Evolutionary conservation across 1,140 invertebrate genomes (phyloP).

Genomic region (Lasaia peninsularis): DNA sequence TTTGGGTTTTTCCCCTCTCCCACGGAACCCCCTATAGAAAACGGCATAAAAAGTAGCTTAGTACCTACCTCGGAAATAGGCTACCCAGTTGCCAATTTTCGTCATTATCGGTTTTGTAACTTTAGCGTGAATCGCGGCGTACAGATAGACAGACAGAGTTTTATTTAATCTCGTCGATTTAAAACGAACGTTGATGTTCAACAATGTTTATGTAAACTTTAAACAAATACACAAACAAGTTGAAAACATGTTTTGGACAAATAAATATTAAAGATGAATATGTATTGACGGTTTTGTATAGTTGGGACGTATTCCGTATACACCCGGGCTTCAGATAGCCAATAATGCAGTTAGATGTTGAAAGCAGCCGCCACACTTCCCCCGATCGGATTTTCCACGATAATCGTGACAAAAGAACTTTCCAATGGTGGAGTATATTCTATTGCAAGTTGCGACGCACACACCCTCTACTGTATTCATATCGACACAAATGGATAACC

Average conservation of each 20-base stretch:
- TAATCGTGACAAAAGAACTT: constrained; percentile 74
- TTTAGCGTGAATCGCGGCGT: too few species aligned
- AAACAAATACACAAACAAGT: too few species aligned
- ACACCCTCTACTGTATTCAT: constrained; percentile 49
- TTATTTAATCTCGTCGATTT: too few species aligned
- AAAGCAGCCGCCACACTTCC: constrained; percentile 64
- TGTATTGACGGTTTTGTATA: constrained; percentile 36
- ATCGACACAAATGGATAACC: constrained; percentile 44
- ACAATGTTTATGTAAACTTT: too few species aligned
- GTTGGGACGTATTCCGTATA: constrained; percentile 29
- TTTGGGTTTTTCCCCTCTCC: too few species aligned
- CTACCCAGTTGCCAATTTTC: too few species aligned
- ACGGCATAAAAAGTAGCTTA: too few species aligned
- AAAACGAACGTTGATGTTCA: too few species aligned
- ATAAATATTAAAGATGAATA: constrained; percentile 3
- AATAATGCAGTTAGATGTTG: constrained; percentile 72
- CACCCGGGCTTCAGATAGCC: constrained; percentile 42
- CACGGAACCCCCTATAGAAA: too few species aligned
- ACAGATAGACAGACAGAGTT: too few species aligned
- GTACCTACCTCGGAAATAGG: too few species aligned
- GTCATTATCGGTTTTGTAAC: too few species aligned
- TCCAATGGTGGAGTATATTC: constrained; percentile 51
- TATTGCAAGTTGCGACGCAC: constrained; percentile 52
- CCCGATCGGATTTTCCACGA: constrained; percentile 72
- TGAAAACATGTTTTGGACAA: background rate